These are phyloP conservation scores for Plecturocebus donacophilus DNA, from an alignment of 2,113 vertebrate species.

Conservation along the genomic window DNA sequence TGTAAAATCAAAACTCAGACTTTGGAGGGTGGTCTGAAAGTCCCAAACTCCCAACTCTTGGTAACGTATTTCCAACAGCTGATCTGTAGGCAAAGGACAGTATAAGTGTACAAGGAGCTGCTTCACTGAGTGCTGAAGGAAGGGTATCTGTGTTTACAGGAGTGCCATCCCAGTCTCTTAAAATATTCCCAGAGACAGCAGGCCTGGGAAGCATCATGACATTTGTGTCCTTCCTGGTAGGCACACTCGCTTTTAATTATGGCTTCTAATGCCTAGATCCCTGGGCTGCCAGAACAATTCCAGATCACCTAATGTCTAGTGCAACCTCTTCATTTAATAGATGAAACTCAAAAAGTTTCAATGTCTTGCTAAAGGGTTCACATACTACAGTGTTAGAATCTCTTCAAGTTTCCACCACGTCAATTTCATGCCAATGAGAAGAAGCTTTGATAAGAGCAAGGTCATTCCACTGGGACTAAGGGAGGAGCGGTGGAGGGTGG, in stretches of 20 bases:
- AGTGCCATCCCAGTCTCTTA: background rate
- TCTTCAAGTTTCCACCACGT: background rate
- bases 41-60: background rate
- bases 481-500: no score
- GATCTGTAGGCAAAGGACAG: background rate
- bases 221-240: background rate
- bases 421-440: background rate
- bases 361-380: background rate
- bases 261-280: background rate
- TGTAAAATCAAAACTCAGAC: background rate
- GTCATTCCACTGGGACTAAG: no score
- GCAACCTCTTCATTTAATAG: background rate
- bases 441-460: background rate
- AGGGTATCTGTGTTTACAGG: background rate
- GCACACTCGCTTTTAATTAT: background rate
- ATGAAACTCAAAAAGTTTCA: background rate
- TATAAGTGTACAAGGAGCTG: accelerated
- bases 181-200: background rate
- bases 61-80: background rate
- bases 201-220: background rate
- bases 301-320: background rate
- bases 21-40: background rate
- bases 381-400: background rate
- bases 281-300: background rate
- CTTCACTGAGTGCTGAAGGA: background rate